Base-by-base conservation (phyloP, 2,113 vertebrate genomes). In the Vanacampus margaritifer region DNA sequence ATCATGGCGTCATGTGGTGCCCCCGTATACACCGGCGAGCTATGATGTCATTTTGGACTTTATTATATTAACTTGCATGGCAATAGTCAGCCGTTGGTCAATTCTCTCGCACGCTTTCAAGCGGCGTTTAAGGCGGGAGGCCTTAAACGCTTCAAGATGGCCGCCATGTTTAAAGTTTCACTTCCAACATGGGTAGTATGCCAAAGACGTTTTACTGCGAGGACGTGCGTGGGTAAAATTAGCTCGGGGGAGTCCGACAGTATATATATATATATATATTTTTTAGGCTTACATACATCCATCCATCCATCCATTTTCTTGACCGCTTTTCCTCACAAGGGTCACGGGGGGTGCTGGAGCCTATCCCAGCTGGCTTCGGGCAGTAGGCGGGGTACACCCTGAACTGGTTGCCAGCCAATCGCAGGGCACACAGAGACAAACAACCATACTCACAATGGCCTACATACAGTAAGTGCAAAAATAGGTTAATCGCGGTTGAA, bases 71-170 rank as follows among this genome's bases (percentile, higher is more conserved):
- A 51, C 71, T 77, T 64, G 67, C 76, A 69, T 69, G 63, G 74
- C 65, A 69, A 70, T 61, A 72, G 41, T 70, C 67, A 67, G 58
- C 65, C 64, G 43, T 58, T 50, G 48, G 63, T 26, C 51, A 48
- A 75, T 82, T 72, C 53, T 74, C 83, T 79, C 76, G 76, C 78
- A 72, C 74, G 71, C 76, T 70, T 82, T 80, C 24, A 78, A 73
- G 76, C 64, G 14, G 65, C 74, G 67, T 79, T 75, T 72, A 69
- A 83, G 63, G 66, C 65, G 60, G 60, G 56, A 75, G 59, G 43
- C 19, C 70, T 68, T 80, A 75, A 87, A 82, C 79, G 73, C 71
- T 87, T 84, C 71, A 84, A 51, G 62, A 78, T 73, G 36, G 68
- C 65, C 9, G 48, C 77, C 71, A 72, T 78, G 81, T 59, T 46